Percentiles rank a stretch among this genome's conserved stretches.
Conservation (phyloP, 2,113 vertebrate genomes). For the Theristicus caerulescens region DNA sequence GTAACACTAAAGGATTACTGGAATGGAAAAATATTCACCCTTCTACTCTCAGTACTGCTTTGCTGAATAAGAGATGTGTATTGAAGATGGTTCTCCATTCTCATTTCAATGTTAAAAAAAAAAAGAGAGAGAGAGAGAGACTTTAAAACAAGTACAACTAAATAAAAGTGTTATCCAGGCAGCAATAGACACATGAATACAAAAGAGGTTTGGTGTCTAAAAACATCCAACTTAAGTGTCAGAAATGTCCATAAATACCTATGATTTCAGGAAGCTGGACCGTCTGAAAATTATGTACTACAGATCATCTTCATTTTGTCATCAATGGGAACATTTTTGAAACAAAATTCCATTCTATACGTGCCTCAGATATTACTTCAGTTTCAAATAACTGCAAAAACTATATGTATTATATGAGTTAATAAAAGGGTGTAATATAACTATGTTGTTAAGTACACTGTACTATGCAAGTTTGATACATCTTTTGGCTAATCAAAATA, state of each 20-base stretch:
- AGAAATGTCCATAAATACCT: not conserved
- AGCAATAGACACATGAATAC: not conserved
- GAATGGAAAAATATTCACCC: not conserved
- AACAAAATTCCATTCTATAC: not conserved
- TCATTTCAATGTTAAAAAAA: not conserved
- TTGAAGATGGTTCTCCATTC: not conserved
- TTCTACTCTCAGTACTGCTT: not conserved
- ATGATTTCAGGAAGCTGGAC: not conserved
- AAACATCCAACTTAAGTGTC: not conserved
- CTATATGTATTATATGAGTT: not conserved
- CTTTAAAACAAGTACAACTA: not conserved
- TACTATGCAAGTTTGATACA: not conserved
- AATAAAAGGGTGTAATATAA: not conserved
- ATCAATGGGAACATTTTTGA: not conserved
- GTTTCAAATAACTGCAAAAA: not conserved
- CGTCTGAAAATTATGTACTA: not conserved
- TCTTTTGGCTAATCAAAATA: not conserved
- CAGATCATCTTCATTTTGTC: not conserved
- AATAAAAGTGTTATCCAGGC: not conserved
- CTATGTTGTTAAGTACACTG: not conserved
- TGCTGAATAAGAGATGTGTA: not conserved
- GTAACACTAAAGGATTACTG: not conserved
- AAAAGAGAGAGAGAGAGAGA: no score
- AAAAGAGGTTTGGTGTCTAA: not conserved
- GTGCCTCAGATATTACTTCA: not conserved